phyloP scores from a whole-genome alignment of 1,140 invertebrate genomes.

The Ips nitidus region DNA sequence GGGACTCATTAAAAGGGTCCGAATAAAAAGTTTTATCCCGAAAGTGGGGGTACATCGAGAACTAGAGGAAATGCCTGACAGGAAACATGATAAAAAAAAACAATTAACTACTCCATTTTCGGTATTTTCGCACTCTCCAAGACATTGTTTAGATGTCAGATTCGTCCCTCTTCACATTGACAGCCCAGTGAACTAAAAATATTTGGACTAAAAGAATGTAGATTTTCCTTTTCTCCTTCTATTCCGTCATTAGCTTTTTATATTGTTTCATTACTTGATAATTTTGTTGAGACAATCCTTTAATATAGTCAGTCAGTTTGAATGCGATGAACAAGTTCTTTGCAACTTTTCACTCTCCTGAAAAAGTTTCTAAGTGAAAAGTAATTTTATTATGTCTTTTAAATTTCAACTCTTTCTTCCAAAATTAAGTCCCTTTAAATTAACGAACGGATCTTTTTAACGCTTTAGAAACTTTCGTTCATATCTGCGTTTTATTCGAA shows the following conservation, averaged over 20 bases:
- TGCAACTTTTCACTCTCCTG: conserved; percentile 23
- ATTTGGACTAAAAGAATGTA: conserved; percentile 25
- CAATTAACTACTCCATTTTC: conserved; percentile 31
- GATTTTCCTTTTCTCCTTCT: conserved; percentile 9
- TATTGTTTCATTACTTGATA: not conserved
- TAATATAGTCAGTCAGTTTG: too few species aligned
- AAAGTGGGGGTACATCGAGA: conserved; percentile 19
- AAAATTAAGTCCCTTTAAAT: conserved; percentile 28
- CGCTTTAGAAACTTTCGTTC: too few species aligned
- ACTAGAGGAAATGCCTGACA: conserved; percentile 19
- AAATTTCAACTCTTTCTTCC: conserved; percentile 21
- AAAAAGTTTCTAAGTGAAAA: conserved; percentile 32
- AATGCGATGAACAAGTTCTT: not conserved
- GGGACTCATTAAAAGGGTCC: conserved; percentile 20
- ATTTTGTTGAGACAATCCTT: too few species aligned
- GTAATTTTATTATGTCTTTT: conserved; percentile 26
- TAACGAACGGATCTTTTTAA: conserved; percentile 1
- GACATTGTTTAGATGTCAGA: conserved; percentile 28
- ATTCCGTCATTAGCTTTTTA: not conserved
- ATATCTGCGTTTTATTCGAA: too few species aligned
- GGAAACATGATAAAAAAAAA: conserved; percentile 26
- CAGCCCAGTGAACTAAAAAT: conserved; percentile 24
- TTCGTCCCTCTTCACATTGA: conserved; percentile 30
- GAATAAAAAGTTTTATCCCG: conserved; percentile 24
- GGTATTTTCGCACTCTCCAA: conserved; percentile 27